A percentile compares a stretch with the other conserved stretches of the same genome.
phyloP scores from a whole-genome alignment of 2,113 vertebrate species.

The Myotis davidii region DNA sequence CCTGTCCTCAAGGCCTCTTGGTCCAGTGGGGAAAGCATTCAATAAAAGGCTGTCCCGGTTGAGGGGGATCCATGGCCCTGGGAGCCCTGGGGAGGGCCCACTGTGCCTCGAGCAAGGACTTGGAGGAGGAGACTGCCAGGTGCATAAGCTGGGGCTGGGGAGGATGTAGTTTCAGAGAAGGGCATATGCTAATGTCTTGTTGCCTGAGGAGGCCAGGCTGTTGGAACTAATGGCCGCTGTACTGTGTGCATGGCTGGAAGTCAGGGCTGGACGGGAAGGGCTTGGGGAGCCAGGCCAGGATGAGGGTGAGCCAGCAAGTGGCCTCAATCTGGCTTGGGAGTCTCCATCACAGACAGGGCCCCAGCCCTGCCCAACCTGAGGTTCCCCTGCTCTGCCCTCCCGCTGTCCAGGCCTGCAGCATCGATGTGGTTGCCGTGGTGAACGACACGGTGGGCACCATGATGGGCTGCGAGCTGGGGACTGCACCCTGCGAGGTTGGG shows the following conservation, averaged over 20 bases:
- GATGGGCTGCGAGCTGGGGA: slow-evolving; percentile 86
- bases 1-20: background rate
- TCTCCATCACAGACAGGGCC: background rate
- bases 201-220: background rate
- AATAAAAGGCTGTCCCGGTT: background rate
- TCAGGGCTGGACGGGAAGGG: background rate
- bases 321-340: too few species aligned
- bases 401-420: slow-evolving; percentile 77
- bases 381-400: background rate
- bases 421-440: slow-evolving; percentile 89
- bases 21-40: background rate
- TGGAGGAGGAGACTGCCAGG: background rate
- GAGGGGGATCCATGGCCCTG: background rate
- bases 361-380: background rate
- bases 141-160: background rate
- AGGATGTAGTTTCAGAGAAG: background rate
- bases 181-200: background rate
- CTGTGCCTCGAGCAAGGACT: background rate
- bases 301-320: background rate
- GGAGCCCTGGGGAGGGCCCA: background rate
- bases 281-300: background rate
- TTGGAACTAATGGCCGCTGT: background rate
- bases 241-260: background rate
- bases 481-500: slow-evolving; percentile 87
- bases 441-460: slow-evolving; percentile 92